A percentile compares a stretch with the other conserved stretches of the same genome.
phyloP scores from a whole-genome alignment of 2,113 vertebrate genomes.

The Hippocampus zosterae region DNA sequence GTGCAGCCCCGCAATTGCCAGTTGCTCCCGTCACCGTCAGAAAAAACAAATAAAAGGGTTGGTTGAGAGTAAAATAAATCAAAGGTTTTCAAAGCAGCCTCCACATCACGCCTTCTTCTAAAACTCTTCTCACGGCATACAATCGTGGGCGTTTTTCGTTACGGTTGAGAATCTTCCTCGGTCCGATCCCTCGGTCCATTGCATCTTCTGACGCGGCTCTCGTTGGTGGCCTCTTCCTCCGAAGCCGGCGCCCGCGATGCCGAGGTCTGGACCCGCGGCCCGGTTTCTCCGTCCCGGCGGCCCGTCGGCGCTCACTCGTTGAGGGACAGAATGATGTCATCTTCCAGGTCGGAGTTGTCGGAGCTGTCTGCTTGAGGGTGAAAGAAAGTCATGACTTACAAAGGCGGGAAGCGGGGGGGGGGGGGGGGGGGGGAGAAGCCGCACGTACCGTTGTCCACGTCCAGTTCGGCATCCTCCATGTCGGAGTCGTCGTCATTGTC shows the following conservation, averaged over 20 bases:
- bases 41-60: slow-evolving; percentile 28
- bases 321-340: slow-evolving; percentile 92
- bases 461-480: slow-evolving; percentile 82
- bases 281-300: slow-evolving; percentile 6
- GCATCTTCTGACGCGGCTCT: slow-evolving; percentile 18
- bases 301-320: slow-evolving; percentile 64
- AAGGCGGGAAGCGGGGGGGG: not conserved
- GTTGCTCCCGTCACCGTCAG: slow-evolving; percentile 3
- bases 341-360: slow-evolving; percentile 95
- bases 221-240: slow-evolving; percentile 7
- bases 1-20: slow-evolving; percentile 13
- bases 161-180: slow-evolving; percentile 2
- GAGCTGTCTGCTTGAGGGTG: slow-evolving; percentile 85
- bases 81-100: slow-evolving; percentile 29
- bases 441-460: slow-evolving; percentile 90
- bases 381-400: slow-evolving; percentile 36
- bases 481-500: slow-evolving; percentile 58
- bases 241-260: slow-evolving; percentile 25
- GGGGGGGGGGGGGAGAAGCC: too few species aligned
- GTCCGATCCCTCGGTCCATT: slow-evolving; percentile 18
- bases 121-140: slow-evolving; percentile 59
- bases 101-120: slow-evolving; percentile 37
- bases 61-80: slow-evolving; percentile 40
- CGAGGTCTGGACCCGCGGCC: slow-evolving; percentile 25
- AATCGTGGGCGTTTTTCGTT: slow-evolving; percentile 34